phyloP scores from a whole-genome alignment of 2,888 invertebrate genomes.

The Polymixis lichenea region DNA sequence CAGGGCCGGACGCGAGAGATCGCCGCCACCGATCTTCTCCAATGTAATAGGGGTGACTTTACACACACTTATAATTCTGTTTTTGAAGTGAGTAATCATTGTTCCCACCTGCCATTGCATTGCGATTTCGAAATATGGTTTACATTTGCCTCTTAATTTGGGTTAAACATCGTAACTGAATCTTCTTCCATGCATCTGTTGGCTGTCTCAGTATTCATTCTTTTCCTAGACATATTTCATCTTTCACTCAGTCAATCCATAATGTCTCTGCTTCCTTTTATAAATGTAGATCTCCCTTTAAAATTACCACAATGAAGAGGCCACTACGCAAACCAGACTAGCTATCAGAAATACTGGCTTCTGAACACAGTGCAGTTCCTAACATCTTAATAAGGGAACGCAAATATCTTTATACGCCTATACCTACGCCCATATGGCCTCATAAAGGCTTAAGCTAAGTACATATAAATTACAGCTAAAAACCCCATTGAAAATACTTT shows the following conservation, averaged over 20 bases:
- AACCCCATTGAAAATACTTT: slow-evolving; percentile 42
- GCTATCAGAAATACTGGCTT: neutral
- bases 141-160: neutral
- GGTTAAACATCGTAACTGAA: too few relatives aligned
- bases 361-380: neutral
- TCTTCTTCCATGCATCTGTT: neutral
- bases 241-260: neutral
- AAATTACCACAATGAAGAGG: neutral
- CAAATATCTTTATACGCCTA: neutral
- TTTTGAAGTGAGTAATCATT: too few relatives aligned
- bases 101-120: too few relatives aligned
- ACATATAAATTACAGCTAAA: slow-evolving; percentile 16
- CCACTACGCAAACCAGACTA: neutral
- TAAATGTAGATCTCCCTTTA: neutral
- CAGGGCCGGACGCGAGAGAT: too few relatives aligned
- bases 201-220: neutral
- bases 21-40: too few relatives aligned
- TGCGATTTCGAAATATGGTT: neutral
- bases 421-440: neutral
- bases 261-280: neutral
- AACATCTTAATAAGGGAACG: neutral
- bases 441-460: neutral
- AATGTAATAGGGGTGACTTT: too few relatives aligned
- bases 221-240: neutral
- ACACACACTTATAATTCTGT: too few relatives aligned